Evolutionary conservation across 1,140 invertebrate species (phyloP).

Genomic region (silkworm (Bombyx mori)): DNA sequence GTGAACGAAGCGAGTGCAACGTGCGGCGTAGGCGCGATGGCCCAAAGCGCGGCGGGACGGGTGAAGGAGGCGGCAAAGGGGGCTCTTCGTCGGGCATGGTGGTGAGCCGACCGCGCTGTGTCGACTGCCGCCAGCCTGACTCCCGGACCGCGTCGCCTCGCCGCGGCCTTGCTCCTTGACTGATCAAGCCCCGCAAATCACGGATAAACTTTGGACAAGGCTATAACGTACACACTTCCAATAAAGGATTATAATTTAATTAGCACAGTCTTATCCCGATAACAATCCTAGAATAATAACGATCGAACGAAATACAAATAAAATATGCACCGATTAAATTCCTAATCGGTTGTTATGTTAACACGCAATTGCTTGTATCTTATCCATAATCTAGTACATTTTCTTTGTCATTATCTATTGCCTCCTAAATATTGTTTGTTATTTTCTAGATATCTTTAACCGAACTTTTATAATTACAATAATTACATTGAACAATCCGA

Average conservation of each 20-base stretch:
- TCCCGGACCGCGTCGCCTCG: conserved; percentile 11
- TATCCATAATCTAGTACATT: too few species aligned
- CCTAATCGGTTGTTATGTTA: too few species aligned
- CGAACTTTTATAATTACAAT: too few species aligned
- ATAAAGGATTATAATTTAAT: conserved; percentile 7
- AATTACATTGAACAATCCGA: too few species aligned
- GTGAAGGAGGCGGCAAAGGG: conserved; percentile 26
- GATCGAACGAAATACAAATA: too few species aligned
- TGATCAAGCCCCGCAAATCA: conserved; percentile 37
- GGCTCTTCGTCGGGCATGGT: conserved; percentile 44
- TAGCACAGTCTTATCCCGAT: background rate
- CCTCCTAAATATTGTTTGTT: too few species aligned
- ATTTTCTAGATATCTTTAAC: too few species aligned
- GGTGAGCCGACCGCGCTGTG: conserved; percentile 35
- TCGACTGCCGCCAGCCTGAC: conserved; percentile 35
- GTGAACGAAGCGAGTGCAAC: conserved; percentile 54
- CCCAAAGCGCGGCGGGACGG: conserved; percentile 17
- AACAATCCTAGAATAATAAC: too few species aligned
- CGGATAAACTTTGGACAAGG: conserved; percentile 33
- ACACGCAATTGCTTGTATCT: too few species aligned
- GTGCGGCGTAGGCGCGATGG: conserved; percentile 54
- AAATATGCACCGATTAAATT: too few species aligned
- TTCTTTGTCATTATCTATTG: too few species aligned
- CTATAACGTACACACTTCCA: conserved; percentile 9
- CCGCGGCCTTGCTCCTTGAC: conserved; percentile 38